These are phyloP conservation scores for Harlomillsia oculata DNA, from an alignment of 1,140 invertebrate genomes.

Conservation along the genomic window DNA sequence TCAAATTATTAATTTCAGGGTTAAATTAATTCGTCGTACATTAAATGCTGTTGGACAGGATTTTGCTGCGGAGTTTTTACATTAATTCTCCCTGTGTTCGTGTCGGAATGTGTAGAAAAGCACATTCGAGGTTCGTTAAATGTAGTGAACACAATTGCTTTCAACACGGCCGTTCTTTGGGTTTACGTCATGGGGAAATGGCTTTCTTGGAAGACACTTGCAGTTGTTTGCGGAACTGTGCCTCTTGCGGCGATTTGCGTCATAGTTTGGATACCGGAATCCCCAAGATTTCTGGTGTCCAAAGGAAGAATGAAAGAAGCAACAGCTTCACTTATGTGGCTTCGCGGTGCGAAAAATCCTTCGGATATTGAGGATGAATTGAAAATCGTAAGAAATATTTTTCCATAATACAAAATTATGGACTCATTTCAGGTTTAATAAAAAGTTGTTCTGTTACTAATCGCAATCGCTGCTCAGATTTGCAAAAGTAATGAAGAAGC, in stretches of 20 bases:
- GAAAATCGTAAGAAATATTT: background rate
- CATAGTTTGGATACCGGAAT: constrained; percentile 16
- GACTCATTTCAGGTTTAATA: too few species aligned
- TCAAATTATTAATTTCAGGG: too few species aligned
- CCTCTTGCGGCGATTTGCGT: constrained; percentile 10
- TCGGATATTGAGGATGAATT: constrained; percentile 12
- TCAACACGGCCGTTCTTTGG: background rate
- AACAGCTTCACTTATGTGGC: background rate
- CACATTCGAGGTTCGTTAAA: constrained; percentile 44
- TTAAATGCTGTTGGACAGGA: too few species aligned
- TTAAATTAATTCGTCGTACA: too few species aligned
- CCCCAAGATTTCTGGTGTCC: constrained; percentile 12
- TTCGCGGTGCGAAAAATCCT: background rate
- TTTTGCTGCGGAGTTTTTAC: too few species aligned
- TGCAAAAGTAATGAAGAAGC: background rate
- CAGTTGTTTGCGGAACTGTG: constrained; percentile 2
- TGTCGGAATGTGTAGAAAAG: too few species aligned
- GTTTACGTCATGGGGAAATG: constrained; percentile 13
- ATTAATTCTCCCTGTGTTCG: too few species aligned
- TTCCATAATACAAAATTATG: background rate
- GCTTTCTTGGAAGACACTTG: constrained; percentile 5
- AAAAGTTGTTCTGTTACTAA: too few species aligned
- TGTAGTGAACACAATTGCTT: background rate
- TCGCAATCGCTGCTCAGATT: too few species aligned
- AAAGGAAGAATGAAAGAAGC: constrained; percentile 14